Evolutionary conservation across 2,888 invertebrate genomes (phyloP).

Genomic region (Clitarchus hookeri): DNA sequence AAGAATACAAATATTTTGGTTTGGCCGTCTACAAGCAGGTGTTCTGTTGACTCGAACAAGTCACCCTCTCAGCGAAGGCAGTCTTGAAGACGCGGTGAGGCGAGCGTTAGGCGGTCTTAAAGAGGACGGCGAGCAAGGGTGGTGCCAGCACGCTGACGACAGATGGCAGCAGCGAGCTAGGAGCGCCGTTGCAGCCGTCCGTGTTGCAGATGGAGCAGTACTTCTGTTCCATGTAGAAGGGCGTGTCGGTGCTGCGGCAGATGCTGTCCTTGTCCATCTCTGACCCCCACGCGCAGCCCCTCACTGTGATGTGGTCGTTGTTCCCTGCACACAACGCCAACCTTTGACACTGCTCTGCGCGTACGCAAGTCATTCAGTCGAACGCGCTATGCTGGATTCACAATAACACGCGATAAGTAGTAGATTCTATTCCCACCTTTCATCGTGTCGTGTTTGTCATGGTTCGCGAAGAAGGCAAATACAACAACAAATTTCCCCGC

Average conservation of each 20-base stretch:
- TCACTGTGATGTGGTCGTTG: not conserved
- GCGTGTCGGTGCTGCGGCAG: not conserved
- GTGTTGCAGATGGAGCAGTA: slow-evolving; percentile 19
- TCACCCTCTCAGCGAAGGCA: not conserved
- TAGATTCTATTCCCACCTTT: no score
- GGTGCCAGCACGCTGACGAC: slow-evolving; percentile 7
- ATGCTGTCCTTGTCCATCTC: slow-evolving; percentile 11
- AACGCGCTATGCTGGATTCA: no score
- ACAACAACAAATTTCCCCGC: no score
- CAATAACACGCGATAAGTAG: no score
- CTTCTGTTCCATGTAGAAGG: slow-evolving; percentile 18
- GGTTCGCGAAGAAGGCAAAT: no score
- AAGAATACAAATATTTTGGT: no score
- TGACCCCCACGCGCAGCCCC: not conserved
- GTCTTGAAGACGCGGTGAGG: not conserved
- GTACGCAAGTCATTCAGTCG: no score
- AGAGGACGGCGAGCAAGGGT: not conserved
- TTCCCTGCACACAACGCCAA: not conserved
- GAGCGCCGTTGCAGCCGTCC: not conserved
- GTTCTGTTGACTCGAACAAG: not conserved
- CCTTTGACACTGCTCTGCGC: no score
- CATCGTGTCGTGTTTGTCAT: no score
- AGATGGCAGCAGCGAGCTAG: not conserved
- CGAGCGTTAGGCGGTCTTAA: not conserved
- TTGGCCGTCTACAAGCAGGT: not conserved